Percentiles rank a stretch among this genome's conserved stretches.
These are phyloP conservation scores for Ormyrus nitidulus DNA, from an alignment of 2,888 invertebrate genomes.

Conservation along the genomic window DNA sequence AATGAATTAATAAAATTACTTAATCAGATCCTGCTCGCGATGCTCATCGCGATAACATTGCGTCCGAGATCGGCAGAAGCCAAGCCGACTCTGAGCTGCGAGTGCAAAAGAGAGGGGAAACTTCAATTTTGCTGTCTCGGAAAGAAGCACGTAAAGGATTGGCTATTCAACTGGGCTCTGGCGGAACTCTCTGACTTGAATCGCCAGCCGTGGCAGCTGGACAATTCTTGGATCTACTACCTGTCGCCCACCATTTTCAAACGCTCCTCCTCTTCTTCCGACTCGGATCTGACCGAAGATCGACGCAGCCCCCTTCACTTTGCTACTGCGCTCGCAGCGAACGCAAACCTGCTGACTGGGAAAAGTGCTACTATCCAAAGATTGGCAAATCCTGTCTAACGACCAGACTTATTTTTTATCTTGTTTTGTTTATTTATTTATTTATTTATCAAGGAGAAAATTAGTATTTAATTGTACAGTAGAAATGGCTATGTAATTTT, in stretches of 20 bases:
- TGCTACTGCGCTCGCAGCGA: too few relatives aligned
- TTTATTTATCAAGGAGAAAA: too few relatives aligned
- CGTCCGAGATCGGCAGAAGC: not conserved
- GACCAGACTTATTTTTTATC: too few relatives aligned
- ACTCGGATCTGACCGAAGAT: not conserved
- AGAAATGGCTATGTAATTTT: too few relatives aligned
- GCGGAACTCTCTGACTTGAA: not conserved
- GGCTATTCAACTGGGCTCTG: conserved; percentile 28
- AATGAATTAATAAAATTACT: not conserved
- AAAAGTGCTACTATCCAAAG: too few relatives aligned
- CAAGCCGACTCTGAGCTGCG: not conserved
- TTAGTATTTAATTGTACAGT: too few relatives aligned
- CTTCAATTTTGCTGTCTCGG: conserved; percentile 50
- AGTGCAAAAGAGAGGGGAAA: too few relatives aligned
- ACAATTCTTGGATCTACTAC: conserved; percentile 42
- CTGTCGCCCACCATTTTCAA: conserved; percentile 36
- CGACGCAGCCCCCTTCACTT: not conserved
- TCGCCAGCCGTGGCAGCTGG: too few relatives aligned
- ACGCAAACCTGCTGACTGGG: too few relatives aligned
- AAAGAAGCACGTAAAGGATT: conserved; percentile 14
- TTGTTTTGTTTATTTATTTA: too few relatives aligned
- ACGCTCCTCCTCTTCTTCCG: not conserved
- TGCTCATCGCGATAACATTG: not conserved
- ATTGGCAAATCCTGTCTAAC: too few relatives aligned
- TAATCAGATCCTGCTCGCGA: not conserved